Conservation (phyloP, 1,140 invertebrate genomes). For the Drosophila obscura region DNA sequence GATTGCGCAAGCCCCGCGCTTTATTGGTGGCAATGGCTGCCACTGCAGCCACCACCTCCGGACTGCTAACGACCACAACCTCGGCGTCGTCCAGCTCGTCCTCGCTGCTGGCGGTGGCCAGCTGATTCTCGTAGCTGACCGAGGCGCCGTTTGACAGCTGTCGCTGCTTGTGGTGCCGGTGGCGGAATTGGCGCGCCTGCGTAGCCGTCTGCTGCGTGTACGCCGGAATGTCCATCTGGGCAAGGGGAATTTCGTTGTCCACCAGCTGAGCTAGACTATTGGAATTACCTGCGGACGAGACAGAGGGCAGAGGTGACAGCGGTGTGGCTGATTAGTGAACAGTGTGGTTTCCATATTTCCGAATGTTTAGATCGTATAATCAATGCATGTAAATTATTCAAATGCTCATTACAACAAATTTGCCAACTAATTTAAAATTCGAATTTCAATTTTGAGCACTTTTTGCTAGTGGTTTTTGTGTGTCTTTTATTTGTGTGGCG, state of each 20-base stretch:
- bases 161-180: constrained; percentile 74
- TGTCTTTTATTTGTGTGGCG: constrained; percentile 31
- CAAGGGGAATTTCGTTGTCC: constrained; percentile 87
- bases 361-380: constrained; percentile 42
- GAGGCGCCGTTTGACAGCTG: constrained; percentile 53
- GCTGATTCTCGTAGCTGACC: constrained; percentile 68
- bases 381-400: constrained; percentile 74
- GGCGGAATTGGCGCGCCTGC: constrained; percentile 70
- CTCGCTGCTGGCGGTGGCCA: constrained; percentile 67
- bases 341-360: constrained; percentile 1
- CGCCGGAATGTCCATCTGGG: constrained; percentile 84
- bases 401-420: constrained; percentile 77
- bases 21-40: constrained; percentile 71
- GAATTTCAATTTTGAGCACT: constrained; percentile 65
- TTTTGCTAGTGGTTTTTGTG: constrained; percentile 49
- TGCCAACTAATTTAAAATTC: constrained; percentile 77
- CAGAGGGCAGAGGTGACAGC: constrained; percentile 9
- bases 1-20: constrained; percentile 72
- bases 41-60: constrained; percentile 78
- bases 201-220: constrained; percentile 66
- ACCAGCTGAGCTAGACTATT: constrained; percentile 88
- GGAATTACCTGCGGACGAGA: constrained; percentile 85
- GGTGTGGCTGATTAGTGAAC: constrained; percentile 26
- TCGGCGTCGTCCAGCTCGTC: constrained; percentile 72
- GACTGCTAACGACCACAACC: constrained; percentile 70